Evolutionary conservation across 2,797 vertebrate genomes (phyloP).

Genomic region (Zalophus californianus): DNA sequence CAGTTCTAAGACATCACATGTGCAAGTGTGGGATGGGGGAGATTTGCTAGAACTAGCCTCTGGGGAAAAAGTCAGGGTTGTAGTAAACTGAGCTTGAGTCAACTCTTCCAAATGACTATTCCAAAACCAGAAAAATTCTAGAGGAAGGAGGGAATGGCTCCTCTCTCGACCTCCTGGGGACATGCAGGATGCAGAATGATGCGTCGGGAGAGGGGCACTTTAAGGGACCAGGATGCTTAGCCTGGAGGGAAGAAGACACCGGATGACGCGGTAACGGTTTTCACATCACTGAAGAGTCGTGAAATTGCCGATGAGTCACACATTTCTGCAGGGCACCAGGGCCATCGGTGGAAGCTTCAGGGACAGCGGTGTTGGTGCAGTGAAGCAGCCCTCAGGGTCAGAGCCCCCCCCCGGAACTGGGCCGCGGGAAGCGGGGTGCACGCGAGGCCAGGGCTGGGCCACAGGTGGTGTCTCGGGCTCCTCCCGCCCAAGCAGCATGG

Average conservation of each 20-base stretch:
- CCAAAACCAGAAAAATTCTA: not conserved
- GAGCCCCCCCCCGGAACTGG: not conserved
- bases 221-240: no score
- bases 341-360: not conserved
- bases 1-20: not conserved
- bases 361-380: not conserved
- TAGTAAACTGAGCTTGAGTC: not conserved
- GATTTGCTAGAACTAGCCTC: no score
- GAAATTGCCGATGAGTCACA: not conserved
- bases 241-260: not conserved
- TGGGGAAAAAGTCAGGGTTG: not conserved
- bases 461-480: accelerated
- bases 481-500: not conserved
- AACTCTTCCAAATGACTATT: not conserved
- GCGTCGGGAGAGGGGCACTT: not conserved
- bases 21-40: not conserved
- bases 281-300: not conserved
- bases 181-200: no score
- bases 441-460: no score
- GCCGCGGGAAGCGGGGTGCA: accelerated
- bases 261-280: not conserved
- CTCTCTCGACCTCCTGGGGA: not conserved
- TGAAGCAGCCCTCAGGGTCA: not conserved
- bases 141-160: not conserved
- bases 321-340: not conserved